Conservation (phyloP, 2,797 vertebrate genomes). For the Oreortyx pictus region DNA sequence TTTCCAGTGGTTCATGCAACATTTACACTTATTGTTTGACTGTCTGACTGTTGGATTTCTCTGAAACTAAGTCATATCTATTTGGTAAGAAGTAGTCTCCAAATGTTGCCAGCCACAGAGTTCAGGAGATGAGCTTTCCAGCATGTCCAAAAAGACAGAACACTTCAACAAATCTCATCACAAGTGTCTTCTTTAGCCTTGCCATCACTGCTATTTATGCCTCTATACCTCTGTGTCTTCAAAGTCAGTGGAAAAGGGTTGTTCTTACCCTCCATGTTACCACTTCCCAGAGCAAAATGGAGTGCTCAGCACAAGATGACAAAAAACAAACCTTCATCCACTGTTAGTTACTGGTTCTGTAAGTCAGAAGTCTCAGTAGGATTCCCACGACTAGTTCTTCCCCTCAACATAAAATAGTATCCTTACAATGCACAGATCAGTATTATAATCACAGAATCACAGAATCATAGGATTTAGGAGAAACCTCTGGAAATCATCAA, state of each 20-base stretch:
- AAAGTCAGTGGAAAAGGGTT: background rate
- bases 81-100: background rate
- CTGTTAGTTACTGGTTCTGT: background rate
- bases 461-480: no score
- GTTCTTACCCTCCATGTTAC: background rate
- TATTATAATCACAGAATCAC: background rate
- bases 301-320: background rate
- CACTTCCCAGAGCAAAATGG: fast-evolving
- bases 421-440: background rate
- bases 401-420: background rate
- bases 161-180: background rate
- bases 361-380: background rate
- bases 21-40: background rate
- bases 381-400: background rate
- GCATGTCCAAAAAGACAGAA: background rate
- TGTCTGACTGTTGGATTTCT: background rate
- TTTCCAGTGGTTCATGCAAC: background rate
- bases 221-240: background rate
- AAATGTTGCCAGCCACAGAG: background rate
- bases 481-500: no score
- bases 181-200: background rate
- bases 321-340: background rate
- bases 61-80: background rate
- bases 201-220: background rate
- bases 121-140: background rate